Conservation (phyloP, 2,113 vertebrate species). For the Meles meles region DNA sequence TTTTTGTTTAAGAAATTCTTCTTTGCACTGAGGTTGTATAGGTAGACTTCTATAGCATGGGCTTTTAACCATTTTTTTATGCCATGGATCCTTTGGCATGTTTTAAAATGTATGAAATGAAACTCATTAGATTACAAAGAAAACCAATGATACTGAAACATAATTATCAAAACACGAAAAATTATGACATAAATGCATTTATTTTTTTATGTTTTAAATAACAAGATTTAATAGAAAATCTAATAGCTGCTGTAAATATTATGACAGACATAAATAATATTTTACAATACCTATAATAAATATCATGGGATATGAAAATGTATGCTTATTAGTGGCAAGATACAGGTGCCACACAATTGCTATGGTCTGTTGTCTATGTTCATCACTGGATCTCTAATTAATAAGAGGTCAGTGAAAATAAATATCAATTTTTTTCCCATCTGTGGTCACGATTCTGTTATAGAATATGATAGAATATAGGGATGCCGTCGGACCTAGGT, state of each 20-base stretch:
- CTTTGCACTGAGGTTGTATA: neutral
- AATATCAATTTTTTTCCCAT: neutral
- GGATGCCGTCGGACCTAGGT: neutral
- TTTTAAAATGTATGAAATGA: slow-evolving; percentile 1
- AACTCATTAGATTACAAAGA: neutral
- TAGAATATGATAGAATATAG: neutral
- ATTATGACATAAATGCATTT: neutral
- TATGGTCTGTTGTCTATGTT: neutral
- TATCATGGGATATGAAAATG: neutral
- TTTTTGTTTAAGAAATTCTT: neutral
- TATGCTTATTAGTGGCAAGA: neutral
- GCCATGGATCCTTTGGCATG: neutral
- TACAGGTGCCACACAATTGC: neutral
- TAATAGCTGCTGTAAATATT: neutral
- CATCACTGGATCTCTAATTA: neutral
- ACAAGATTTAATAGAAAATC: neutral
- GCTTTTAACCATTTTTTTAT: neutral
- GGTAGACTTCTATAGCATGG: neutral
- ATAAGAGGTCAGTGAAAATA: neutral
- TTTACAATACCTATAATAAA: neutral
- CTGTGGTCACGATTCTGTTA: neutral
- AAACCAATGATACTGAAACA: neutral
- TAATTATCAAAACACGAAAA: neutral
- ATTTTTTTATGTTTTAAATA: neutral
- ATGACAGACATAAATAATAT: neutral